Conservation (phyloP, 2,113 vertebrate species). For the Uria aalge region DNA sequence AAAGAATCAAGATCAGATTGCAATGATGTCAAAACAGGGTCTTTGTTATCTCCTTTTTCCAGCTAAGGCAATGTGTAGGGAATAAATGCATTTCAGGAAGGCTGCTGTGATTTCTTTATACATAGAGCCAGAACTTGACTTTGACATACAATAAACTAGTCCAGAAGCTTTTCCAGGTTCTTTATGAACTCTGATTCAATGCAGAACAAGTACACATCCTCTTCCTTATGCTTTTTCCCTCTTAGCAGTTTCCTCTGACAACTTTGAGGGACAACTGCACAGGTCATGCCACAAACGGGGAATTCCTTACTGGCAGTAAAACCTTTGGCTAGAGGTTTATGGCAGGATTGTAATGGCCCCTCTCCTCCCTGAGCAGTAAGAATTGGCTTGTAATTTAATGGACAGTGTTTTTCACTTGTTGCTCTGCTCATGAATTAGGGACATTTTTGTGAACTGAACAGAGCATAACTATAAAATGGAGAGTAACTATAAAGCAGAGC, state of each 20-base stretch:
- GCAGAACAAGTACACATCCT: neutral
- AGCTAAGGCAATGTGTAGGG: neutral
- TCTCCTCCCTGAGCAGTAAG: neutral
- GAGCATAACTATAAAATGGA: neutral
- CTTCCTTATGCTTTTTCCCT: neutral
- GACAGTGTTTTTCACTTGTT: neutral
- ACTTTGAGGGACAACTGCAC: neutral
- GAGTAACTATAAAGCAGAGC: neutral
- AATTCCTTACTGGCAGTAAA: rapidly evolving
- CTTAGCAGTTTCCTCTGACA: neutral
- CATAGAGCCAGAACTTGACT: neutral
- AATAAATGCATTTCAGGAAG: neutral
- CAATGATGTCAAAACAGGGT: neutral
- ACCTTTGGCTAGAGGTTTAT: neutral
- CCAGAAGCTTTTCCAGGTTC: neutral
- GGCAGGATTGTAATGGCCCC: neutral
- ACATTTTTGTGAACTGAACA: neutral
- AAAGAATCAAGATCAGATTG: neutral
- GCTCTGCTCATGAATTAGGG: neutral
- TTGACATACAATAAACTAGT: neutral
- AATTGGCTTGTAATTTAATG: neutral
- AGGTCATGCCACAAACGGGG: neutral
- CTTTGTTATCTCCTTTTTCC: neutral
- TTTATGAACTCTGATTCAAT: neutral
- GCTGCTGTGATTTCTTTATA: neutral